Evolutionary conservation across 2,888 invertebrate species (phyloP).

Genomic region (Conistra vaccinii): DNA sequence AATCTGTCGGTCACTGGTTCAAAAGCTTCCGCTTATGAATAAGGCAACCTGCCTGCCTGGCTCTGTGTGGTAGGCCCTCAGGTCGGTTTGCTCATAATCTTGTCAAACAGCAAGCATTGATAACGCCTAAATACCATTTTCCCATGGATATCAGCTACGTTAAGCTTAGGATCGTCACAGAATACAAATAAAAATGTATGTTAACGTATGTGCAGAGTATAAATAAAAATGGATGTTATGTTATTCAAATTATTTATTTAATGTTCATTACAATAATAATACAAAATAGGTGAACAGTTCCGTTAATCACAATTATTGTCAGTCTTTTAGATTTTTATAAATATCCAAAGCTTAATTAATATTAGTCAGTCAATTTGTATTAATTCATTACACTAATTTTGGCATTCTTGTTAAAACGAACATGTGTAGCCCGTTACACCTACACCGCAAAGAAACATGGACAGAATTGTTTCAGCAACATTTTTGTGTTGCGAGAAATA

Average conservation of each 20-base stretch:
- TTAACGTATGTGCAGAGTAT: too few relatives aligned
- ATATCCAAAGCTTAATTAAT: constrained; percentile 12
- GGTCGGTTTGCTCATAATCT: not conserved
- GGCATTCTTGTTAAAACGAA: not conserved
- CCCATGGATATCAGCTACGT: not conserved
- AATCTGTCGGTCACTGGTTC: too few relatives aligned
- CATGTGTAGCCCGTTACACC: not conserved
- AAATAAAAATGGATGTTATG: not conserved
- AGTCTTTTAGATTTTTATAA: constrained; percentile 43
- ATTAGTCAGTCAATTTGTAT: constrained; percentile 21
- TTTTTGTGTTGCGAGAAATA: not conserved
- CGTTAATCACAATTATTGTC: constrained; percentile 36
- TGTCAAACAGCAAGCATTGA: not conserved
- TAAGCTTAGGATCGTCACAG: too few relatives aligned
- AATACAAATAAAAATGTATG: not conserved
- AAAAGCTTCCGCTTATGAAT: too few relatives aligned
- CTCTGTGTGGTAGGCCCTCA: too few relatives aligned
- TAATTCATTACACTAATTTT: not conserved
- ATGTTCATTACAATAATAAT: not conserved
- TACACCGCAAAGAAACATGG: not conserved
- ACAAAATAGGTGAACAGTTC: constrained; percentile 16
- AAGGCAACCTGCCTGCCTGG: too few relatives aligned
- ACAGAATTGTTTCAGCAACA: not conserved
- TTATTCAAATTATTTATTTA: constrained; percentile 34
- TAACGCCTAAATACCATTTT: not conserved